phyloP scores from a whole-genome alignment of 1,140 invertebrate species.

The Formica exsecta region DNA sequence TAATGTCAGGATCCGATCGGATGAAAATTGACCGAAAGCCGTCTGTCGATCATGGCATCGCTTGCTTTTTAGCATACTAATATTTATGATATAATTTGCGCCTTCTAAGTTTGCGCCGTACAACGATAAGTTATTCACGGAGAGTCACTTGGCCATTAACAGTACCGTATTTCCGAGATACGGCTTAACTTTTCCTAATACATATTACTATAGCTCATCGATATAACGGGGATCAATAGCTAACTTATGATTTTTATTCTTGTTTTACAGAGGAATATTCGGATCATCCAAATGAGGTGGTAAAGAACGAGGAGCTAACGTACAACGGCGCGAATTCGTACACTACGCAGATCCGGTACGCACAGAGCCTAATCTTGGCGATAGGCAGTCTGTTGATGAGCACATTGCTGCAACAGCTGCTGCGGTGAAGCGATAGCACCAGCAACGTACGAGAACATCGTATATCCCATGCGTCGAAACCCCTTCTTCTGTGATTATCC shows the following conservation, averaged over 20 bases:
- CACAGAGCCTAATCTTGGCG: constrained; percentile 70
- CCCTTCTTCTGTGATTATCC: constrained; percentile 87
- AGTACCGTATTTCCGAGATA: constrained; percentile 4
- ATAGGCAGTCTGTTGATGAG: constrained; percentile 79
- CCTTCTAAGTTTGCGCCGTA: constrained; percentile 45
- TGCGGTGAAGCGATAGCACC: constrained; percentile 84
- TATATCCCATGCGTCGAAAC: constrained; percentile 78
- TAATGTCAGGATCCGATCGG: constrained; percentile 29
- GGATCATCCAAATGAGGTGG: constrained; percentile 95
- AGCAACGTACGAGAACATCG: constrained; percentile 69
- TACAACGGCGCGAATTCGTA: constrained; percentile 87
- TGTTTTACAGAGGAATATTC: constrained; percentile 91
- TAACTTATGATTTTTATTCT: constrained; percentile 39
- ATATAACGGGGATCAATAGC: neutral
- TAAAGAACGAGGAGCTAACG: constrained; percentile 96
- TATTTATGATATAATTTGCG: constrained; percentile 69
- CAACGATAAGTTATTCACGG: constrained; percentile 40
- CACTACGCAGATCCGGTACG: constrained; percentile 58
- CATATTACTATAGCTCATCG: neutral
- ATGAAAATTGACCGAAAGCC: constrained; percentile 42
- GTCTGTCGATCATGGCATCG: constrained; percentile 58
- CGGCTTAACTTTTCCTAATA: neutral
- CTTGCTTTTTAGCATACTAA: constrained; percentile 41
- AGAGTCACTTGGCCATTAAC: constrained; percentile 61
- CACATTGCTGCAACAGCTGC: constrained; percentile 80